phyloP scores from a whole-genome alignment of 2,888 invertebrate species.

The Scaptomyza cyrtandrae region DNA sequence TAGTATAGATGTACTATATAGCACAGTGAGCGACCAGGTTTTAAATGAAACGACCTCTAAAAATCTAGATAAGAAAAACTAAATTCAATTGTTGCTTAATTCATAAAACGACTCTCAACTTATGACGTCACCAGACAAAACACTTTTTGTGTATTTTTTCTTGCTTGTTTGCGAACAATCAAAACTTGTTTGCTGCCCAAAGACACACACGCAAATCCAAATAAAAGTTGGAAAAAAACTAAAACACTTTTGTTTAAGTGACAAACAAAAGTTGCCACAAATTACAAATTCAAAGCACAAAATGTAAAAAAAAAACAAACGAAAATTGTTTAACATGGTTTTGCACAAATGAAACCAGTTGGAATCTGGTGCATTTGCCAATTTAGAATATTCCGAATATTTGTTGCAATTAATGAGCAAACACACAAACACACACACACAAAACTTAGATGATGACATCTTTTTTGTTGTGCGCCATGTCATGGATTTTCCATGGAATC shows the following conservation, averaged over 20 bases:
- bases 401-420: constrained; percentile 26
- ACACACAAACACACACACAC: too few species aligned
- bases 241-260: constrained; percentile 31
- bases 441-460: constrained; percentile 63
- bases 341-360: constrained; percentile 43
- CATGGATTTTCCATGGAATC: constrained; percentile 70
- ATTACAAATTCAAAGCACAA: constrained; percentile 57
- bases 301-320: constrained; percentile 13
- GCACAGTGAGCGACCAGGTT: constrained; percentile 29
- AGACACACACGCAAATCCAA: constrained; percentile 40
- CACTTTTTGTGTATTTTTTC: constrained; percentile 30
- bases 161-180: constrained; percentile 59
- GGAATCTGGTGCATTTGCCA: constrained; percentile 65
- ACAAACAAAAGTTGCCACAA: constrained; percentile 48
- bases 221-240: constrained; percentile 29
- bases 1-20: not conserved
- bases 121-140: constrained; percentile 66
- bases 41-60: constrained; percentile 66
- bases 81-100: constrained; percentile 70
- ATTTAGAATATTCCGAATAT: constrained; percentile 45
- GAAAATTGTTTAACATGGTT: constrained; percentile 19
- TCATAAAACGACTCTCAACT: constrained; percentile 25
- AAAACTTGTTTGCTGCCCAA: constrained; percentile 70
- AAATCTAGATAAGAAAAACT: constrained; percentile 55
- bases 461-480: constrained; percentile 40